Base-by-base conservation (phyloP, 2,113 vertebrate genomes). In the Delphinus delphis region DNA sequence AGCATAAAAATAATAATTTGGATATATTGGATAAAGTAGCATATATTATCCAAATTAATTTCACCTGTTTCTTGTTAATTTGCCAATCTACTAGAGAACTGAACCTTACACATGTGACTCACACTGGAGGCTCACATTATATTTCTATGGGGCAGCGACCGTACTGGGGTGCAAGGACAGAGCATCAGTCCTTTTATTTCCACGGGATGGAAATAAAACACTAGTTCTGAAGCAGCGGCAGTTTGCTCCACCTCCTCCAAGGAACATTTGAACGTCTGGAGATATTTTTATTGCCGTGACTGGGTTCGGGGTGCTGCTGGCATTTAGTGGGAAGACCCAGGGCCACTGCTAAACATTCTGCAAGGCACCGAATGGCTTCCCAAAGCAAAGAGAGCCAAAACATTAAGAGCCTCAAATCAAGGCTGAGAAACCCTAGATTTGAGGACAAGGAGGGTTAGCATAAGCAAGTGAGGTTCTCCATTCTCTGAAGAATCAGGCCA, bases 231-330 rank as follows among this genome's bases (percentile, higher is more conserved):
- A 38, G 47, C 6, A 63, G 31, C 11, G 25, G 8, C 8, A 62
- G 7, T 79, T 87, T 89, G 15, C 8, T 25, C 41, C 33, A 3
- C 15, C 17, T 17, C 18, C 20, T 67, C 17, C 10, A 63, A 55
- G 31, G 41, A 60, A 60, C 17, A 44, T 15, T 33, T 85, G 36
- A 65, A 31, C 17, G 6, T 81, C 28, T 77, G 53, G 17, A 65
- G 26, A 71, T 0, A 4, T 77, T 21, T 44, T 53, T 70, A 44
- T 63, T 82, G 23, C 76, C 5, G 2, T 36, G 68, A 84, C 26
- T 60, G 1, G n/a, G n/a, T 4, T 21, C 1, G 1, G 3, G 14
- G 0, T 41, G 14, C 28, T 20, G 14, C 0, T 23, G 6, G 36
- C 23, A 33, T 47, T n/a, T n/a, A 58, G 33, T 38, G 38, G 28